phyloP scores from a whole-genome alignment of 2,113 vertebrate genomes.

The Myrmecophaga tridactyla region DNA sequence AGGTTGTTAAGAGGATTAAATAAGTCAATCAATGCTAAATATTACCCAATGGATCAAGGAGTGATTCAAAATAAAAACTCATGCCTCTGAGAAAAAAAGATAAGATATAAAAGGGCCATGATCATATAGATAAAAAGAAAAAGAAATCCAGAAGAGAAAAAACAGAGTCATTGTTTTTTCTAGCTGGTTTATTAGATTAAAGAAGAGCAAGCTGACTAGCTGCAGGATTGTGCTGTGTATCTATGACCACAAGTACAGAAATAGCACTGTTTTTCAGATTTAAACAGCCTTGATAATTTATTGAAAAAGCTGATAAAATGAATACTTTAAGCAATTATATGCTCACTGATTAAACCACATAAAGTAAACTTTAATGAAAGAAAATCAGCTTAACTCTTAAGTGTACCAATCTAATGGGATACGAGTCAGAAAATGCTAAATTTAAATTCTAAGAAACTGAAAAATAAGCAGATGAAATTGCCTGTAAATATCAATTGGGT shows the following conservation, averaged over 20 bases:
- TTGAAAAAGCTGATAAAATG: conserved; percentile 77
- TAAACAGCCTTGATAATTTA: conserved; percentile 75
- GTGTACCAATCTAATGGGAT: conserved; percentile 69
- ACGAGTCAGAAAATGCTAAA: conserved; percentile 71
- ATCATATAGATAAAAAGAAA: conserved; percentile 4
- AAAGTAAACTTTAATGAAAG: conserved; percentile 78
- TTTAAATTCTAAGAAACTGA: conserved; percentile 70
- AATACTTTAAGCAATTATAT: conserved; percentile 77
- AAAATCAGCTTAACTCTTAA: conserved; percentile 79
- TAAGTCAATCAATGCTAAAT: conserved; percentile 23
- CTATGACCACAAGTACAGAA: conserved; percentile 76
- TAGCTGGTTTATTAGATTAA: conserved; percentile 75
- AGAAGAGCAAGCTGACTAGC: conserved; percentile 71
- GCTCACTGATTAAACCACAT: conserved; percentile 75
- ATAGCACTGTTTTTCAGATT: conserved; percentile 72
- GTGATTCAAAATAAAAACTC: not conserved
- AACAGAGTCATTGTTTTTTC: conserved; percentile 46
- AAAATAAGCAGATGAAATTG: conserved; percentile 70
- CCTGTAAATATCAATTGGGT: conserved; percentile 72
- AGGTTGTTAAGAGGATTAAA: not conserved
- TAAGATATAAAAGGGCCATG: not conserved
- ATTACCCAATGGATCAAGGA: conserved; percentile 30
- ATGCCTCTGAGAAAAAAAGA: not conserved
- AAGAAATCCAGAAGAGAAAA: conserved; percentile 50
- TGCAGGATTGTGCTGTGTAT: conserved; percentile 69